These are phyloP conservation scores for Chaenodraco wilsoni DNA, from an alignment of 2,797 vertebrate genomes.

Conservation along the genomic window DNA sequence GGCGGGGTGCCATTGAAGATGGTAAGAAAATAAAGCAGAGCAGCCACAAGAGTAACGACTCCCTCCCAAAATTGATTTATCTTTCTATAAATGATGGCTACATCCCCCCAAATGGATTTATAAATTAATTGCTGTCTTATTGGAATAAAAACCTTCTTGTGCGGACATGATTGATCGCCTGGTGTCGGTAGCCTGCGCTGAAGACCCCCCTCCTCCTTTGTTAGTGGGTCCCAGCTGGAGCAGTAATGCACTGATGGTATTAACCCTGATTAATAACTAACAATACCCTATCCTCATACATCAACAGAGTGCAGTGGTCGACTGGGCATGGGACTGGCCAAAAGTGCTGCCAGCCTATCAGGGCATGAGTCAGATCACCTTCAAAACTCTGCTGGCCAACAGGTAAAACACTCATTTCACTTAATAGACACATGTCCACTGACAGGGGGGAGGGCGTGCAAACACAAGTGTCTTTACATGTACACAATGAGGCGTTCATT, in stretches of 20 bases:
- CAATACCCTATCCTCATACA: slow-evolving; percentile 89
- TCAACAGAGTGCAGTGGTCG: slow-evolving; percentile 91
- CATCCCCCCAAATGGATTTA: slow-evolving; percentile 92
- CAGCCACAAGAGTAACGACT: slow-evolving; percentile 88
- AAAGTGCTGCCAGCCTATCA: slow-evolving; percentile 88
- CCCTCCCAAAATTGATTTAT: slow-evolving; percentile 91
- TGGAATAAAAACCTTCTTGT: slow-evolving; percentile 94
- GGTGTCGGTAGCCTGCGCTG: slow-evolving; percentile 85
- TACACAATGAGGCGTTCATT: slow-evolving; percentile 19
- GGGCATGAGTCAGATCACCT: slow-evolving; percentile 90
- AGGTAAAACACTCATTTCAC: slow-evolving; percentile 86
- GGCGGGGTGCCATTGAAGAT: slow-evolving; percentile 79
- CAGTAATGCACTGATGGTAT: slow-evolving; percentile 94
- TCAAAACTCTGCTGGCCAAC: slow-evolving; percentile 90
- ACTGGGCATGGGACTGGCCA: slow-evolving; percentile 93
- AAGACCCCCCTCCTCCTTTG: slow-evolving; percentile 85
- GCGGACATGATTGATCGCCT: slow-evolving; percentile 90
- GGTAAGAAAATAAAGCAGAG: slow-evolving; percentile 71
- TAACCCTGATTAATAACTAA: slow-evolving; percentile 98
- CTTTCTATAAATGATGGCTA: slow-evolving; percentile 95
- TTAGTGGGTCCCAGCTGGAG: slow-evolving; percentile 92
- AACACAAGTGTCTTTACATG: slow-evolving; percentile 23
- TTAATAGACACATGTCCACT: background rate
- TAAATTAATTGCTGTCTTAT: slow-evolving; percentile 96
- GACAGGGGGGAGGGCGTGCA: background rate